These are phyloP conservation scores for Neostethus bicornis DNA, from an alignment of 2,797 vertebrate genomes.

Conservation along the genomic window DNA sequence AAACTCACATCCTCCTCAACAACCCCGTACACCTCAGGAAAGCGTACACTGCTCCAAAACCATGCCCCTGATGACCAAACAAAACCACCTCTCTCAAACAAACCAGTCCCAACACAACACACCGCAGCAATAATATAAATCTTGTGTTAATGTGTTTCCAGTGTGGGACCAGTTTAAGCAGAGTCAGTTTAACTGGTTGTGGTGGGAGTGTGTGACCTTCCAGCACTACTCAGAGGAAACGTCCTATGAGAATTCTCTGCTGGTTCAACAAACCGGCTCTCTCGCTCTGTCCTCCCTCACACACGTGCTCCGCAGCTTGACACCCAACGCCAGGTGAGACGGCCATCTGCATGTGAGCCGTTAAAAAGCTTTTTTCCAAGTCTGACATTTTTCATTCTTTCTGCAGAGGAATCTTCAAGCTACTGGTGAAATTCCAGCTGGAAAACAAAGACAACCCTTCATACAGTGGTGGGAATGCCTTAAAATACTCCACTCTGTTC, in stretches of 20 bases:
- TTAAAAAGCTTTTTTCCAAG: not conserved
- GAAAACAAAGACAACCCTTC: conserved; percentile 93
- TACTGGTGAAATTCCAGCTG: conserved; percentile 92
- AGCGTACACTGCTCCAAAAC: no score
- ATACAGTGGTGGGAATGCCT: conserved; percentile 80
- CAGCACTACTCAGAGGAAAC: conserved; percentile 93
- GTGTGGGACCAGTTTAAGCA: conserved; percentile 98
- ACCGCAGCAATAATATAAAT: no score
- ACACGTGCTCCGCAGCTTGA: conserved; percentile 92
- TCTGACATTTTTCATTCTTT: conserved; percentile 2
- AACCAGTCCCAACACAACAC: no score
- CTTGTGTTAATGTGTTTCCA: conserved; percentile 58
- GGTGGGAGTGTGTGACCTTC: conserved; percentile 97
- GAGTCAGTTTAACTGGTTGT: conserved; percentile 97
- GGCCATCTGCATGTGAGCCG: not conserved
- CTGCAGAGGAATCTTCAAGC: conserved; percentile 92
- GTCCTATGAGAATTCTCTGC: conserved; percentile 94
- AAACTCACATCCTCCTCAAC: no score
- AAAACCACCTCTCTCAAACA: no score
- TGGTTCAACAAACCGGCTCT: conserved; percentile 92
- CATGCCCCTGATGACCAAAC: no score
- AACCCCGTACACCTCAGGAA: no score
- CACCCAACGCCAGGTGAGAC: conserved; percentile 90
- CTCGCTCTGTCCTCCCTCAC: conserved; percentile 92
- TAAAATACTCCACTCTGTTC: not conserved